Conservation (phyloP, 2,888 invertebrate species). For the Pherbina coryleti region DNA sequence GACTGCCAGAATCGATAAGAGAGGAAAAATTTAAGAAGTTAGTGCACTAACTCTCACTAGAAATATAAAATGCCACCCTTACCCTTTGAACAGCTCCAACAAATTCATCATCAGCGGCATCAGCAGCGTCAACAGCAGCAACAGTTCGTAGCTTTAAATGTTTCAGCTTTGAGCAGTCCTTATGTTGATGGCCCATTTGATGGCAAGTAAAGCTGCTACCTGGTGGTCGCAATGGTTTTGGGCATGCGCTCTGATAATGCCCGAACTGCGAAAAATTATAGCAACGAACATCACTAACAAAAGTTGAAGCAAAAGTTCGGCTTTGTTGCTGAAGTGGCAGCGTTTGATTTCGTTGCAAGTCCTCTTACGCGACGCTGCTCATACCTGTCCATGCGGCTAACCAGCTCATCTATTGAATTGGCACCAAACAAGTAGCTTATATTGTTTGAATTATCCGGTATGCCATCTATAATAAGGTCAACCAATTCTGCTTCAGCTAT, state of each 20-base stretch:
- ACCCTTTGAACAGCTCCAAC: not conserved
- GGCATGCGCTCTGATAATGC: conserved; percentile 22
- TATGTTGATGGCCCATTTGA: conserved; percentile 16
- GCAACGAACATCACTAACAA: not conserved
- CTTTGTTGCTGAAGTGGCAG: no score
- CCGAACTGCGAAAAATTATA: conserved; percentile 16
- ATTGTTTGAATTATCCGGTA: no score
- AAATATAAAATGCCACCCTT: conserved; percentile 22
- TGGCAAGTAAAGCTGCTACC: conserved; percentile 20
- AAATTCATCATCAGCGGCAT: not conserved
- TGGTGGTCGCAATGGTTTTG: not conserved
- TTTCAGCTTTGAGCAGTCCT: not conserved
- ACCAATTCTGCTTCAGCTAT: conserved; percentile 28
- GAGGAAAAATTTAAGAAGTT: conserved; percentile 7
- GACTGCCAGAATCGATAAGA: conserved; percentile 30
- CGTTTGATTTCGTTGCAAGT: not conserved
- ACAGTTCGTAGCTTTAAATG: not conserved
- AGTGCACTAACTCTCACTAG: conserved; percentile 1
- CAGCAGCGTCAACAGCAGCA: not conserved
- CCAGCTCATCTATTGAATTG: not conserved
- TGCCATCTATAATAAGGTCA: conserved; percentile 28
- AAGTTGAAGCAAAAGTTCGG: not conserved
- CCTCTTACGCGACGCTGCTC: not conserved
- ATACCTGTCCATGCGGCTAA: not conserved
- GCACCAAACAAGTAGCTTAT: not conserved